Conservation (phyloP, 1,140 invertebrate species). For the Drosophila pandora region DNA sequence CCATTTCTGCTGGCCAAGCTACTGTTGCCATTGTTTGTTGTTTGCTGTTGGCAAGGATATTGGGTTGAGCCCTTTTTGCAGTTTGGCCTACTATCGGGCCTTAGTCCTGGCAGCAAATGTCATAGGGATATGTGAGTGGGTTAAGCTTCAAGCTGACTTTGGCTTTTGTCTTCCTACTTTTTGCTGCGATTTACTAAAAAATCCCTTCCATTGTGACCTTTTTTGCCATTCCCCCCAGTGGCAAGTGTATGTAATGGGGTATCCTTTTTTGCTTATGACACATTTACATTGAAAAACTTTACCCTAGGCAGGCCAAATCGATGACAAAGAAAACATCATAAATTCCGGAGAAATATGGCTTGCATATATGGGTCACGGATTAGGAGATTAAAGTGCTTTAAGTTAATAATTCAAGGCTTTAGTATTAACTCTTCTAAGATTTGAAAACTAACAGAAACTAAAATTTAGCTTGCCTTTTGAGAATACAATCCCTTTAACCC, state of each 20-base stretch:
- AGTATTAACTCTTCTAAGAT: background rate
- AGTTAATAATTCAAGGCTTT: too few species aligned
- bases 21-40: slow-evolving; percentile 41
- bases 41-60: slow-evolving; percentile 53
- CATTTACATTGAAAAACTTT: slow-evolving; percentile 45
- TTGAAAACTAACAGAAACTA: background rate
- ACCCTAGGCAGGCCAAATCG: slow-evolving; percentile 26
- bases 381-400: background rate
- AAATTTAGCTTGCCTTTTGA: background rate
- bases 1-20: slow-evolving; percentile 15
- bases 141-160: slow-evolving; percentile 58
- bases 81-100: slow-evolving; percentile 63
- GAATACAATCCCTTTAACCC: slow-evolving; percentile 2
- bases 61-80: slow-evolving; percentile 54
- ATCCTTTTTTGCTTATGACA: slow-evolving; percentile 39
- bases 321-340: slow-evolving; percentile 26
- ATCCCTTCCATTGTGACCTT: background rate
- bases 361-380: slow-evolving; percentile 1
- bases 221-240: background rate
- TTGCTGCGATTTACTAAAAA: slow-evolving; percentile 21
- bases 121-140: slow-evolving; percentile 54
- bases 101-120: slow-evolving; percentile 51
- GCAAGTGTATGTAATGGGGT: slow-evolving; percentile 36
- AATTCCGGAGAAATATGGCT: slow-evolving; percentile 5
- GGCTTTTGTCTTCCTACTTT: slow-evolving; percentile 23